These are phyloP conservation scores for Hyla sarda DNA, from an alignment of 2,113 vertebrate genomes.

Conservation along the genomic window DNA sequence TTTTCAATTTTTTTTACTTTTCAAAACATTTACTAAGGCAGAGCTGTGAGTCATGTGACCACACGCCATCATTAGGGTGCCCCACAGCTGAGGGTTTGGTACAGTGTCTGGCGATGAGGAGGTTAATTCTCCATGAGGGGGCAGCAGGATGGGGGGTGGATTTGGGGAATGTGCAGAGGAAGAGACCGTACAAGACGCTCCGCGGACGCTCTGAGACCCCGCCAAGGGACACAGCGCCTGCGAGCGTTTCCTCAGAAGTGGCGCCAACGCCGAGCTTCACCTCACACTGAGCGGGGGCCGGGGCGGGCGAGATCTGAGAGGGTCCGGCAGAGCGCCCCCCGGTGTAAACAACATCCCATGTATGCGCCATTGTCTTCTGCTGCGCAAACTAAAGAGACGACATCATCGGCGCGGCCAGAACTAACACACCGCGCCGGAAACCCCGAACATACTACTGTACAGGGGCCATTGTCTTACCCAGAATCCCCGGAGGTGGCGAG, in stretches of 20 bases:
- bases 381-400: neutral
- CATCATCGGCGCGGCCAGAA: neutral
- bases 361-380: neutral
- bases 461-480: neutral
- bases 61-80: too few species aligned
- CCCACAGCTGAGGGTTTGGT: neutral
- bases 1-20: too few species aligned
- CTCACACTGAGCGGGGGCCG: neutral
- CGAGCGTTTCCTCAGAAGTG: constrained; percentile 15
- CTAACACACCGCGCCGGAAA: neutral
- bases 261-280: constrained; percentile 21
- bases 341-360: neutral
- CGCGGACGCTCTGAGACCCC: neutral
- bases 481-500: too few species aligned
- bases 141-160: neutral
- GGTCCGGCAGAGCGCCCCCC: neutral
- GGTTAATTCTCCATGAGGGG: constrained; percentile 13
- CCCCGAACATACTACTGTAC: too few species aligned
- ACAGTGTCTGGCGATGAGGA: neutral
- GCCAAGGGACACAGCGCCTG: constrained; percentile 37
- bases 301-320: neutral
- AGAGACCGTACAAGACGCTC: constrained; percentile 6
- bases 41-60: too few species aligned
- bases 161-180: constrained; percentile 16
- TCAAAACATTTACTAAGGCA: too few species aligned